Evolutionary conservation across 2,888 invertebrate species (phyloP).

Genomic region (Seira ritae): DNA sequence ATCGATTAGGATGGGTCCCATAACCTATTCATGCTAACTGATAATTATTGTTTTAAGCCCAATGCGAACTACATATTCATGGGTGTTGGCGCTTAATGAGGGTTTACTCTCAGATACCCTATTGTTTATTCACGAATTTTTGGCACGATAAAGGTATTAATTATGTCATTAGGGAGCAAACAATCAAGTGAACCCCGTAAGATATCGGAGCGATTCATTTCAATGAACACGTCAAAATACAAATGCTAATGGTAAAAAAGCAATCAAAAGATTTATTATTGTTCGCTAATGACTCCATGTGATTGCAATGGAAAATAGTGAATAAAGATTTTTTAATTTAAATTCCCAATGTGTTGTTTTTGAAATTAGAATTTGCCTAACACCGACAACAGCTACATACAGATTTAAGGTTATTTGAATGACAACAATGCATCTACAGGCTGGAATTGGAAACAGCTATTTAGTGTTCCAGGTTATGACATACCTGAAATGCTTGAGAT

Average conservation of each 20-base stretch:
- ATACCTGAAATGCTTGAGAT: too few species aligned
- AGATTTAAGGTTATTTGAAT: neutral
- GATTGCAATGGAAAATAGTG: neutral
- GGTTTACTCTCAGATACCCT: neutral
- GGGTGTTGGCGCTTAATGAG: neutral
- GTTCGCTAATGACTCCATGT: conserved; percentile 15
- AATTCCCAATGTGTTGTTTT: neutral
- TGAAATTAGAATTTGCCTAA: neutral
- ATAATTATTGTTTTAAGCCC: neutral
- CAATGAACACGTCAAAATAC: conserved; percentile 21
- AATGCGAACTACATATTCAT: neutral
- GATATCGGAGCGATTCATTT: neutral
- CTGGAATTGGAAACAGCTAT: neutral
- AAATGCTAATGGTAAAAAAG: conserved; percentile 34
- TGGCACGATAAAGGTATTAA: conserved; percentile 1
- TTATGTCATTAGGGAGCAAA: conserved; percentile 3
- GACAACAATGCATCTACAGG: neutral
- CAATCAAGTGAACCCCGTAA: neutral
- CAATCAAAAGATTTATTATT: conserved; percentile 42
- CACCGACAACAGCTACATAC: neutral
- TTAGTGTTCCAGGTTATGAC: too few species aligned
- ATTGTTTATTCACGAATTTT: neutral
- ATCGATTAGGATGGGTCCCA: too few species aligned
- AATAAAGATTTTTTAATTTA: neutral
- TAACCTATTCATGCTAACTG: neutral